Evolutionary conservation across 2,113 vertebrate species (phyloP), one percentile per base, ranked within the genome.

Genomic region (pig (Sus scrofa)): DNA sequence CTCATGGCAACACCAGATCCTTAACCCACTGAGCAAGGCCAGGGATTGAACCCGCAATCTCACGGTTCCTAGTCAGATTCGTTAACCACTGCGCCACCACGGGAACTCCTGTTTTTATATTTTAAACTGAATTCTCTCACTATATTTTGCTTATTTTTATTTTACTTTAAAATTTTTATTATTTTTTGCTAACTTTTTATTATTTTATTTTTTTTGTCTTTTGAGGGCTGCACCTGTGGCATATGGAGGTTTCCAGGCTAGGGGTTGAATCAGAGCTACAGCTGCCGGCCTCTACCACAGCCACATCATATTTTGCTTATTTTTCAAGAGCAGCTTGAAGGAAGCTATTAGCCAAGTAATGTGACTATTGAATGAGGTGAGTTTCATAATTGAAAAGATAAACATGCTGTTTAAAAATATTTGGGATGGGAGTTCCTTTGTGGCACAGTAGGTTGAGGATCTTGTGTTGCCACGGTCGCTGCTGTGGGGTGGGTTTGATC

Each of bases 271-370:
- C 0, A 1, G 39, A 50, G 26, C 39, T 44, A 44, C 44, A 44
- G 44, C 44, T 44, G 44, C 44, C 44, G 8, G 44, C 44, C 44
- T 44, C 4, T 8, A 44, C 44, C 5, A 44, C 44, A 44, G 44
- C 44, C 44, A 44, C 44, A 44, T 4, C 44, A 44, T 79, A 34
- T 34, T 79, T 78, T 56, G 32, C 52, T 79, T 34, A 20, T 79
- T 93, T 86, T 39, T 5, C 74, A 73, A 96, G 14, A n/a, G 24
- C 13, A 83, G 27, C 10, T 39, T 95, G 83, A 95, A 92, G 44
- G 32, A 92, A 78, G 58, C 7, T 34, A 84, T 68, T 70, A 58
- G 37, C 24, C 58, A 97, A 65, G 22, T 90, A 39, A 90, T 10
- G 54, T 7, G 10, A 82, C 62, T 67, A 77, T 60, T 65, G 86